A percentile compares a stretch with the other conserved stretches of the same genome.
Conservation (phyloP, 2,113 vertebrate genomes). For the Dicerorhinus sumatrensis region DNA sequence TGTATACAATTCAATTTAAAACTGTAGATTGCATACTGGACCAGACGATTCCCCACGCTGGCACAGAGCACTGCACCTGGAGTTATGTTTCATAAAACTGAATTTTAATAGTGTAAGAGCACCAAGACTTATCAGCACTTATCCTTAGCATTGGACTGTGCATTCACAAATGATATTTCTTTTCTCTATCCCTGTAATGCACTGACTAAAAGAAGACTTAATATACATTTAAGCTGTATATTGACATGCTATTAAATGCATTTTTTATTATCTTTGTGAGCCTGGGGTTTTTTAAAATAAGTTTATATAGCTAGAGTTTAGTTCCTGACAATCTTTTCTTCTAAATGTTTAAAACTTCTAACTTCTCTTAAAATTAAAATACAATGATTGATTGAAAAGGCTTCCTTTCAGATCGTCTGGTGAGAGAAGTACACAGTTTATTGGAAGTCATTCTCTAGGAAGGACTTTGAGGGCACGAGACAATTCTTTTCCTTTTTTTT, state of each 20-base stretch:
- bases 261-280: conserved; percentile 80
- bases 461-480: not conserved
- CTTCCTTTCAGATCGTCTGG: not conserved
- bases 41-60: conserved; percentile 63
- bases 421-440: not conserved
- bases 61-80: conserved; percentile 71
- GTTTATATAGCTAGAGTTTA: conserved; percentile 42
- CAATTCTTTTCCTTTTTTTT: not conserved
- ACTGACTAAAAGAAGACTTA: conserved; percentile 75
- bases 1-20: conserved; percentile 84
- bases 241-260: conserved; percentile 80
- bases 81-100: conserved; percentile 68
- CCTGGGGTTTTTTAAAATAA: conserved; percentile 77
- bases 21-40: conserved; percentile 67
- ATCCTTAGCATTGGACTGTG: conserved; percentile 71
- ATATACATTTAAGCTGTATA: conserved; percentile 77
- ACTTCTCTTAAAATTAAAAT: not conserved
- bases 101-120: conserved; percentile 78
- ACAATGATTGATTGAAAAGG: not conserved
- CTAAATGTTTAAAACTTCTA: not conserved
- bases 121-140: conserved; percentile 48
- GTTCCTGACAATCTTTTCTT: conserved; percentile 5
- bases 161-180: conserved; percentile 72
- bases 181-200: conserved; percentile 75
- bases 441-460: not conserved